These are phyloP conservation scores for Terrapene triunguis DNA, from an alignment of 2,113 vertebrate species.

Conservation along the genomic window DNA sequence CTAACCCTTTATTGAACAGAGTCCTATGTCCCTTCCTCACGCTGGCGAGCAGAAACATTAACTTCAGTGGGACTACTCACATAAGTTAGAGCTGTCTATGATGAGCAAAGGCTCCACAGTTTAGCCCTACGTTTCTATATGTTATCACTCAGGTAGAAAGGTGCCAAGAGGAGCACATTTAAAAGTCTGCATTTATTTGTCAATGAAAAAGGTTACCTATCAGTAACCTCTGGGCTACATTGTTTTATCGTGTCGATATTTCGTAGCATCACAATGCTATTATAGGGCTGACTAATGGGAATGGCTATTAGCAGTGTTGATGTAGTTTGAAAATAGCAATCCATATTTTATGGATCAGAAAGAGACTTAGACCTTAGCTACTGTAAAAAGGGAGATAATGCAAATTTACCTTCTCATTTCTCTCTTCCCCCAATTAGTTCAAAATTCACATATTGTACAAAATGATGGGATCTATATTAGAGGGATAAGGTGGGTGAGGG, in stretches of 20 bases:
- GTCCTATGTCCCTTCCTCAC: not conserved
- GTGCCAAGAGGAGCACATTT: slow-evolving; percentile 73
- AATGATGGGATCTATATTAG: not conserved
- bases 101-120: slow-evolving; percentile 5
- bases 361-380: slow-evolving; percentile 79
- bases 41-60: not conserved
- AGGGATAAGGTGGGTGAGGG: not conserved
- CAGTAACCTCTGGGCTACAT: slow-evolving; percentile 77
- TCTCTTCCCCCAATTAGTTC: slow-evolving; percentile 76
- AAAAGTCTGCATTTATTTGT: slow-evolving; percentile 84
- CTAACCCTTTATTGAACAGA: not conserved
- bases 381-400: slow-evolving; percentile 79
- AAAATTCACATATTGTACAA: slow-evolving; percentile 67
- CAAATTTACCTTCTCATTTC: slow-evolving; percentile 79
- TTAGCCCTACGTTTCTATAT: slow-evolving; percentile 57
- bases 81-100: not conserved
- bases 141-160: slow-evolving; percentile 73
- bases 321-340: slow-evolving; percentile 89
- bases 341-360: slow-evolving; percentile 85
- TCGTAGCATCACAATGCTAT: slow-evolving; percentile 85
- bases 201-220: slow-evolving; percentile 78
- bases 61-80: slow-evolving; percentile 29
- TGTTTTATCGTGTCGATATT: slow-evolving; percentile 90
- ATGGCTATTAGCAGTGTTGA: slow-evolving; percentile 85
- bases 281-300: slow-evolving; percentile 86